These are phyloP conservation scores for Hiodon tergisus DNA, from an alignment of 2,113 vertebrate species.

Conservation along the genomic window DNA sequence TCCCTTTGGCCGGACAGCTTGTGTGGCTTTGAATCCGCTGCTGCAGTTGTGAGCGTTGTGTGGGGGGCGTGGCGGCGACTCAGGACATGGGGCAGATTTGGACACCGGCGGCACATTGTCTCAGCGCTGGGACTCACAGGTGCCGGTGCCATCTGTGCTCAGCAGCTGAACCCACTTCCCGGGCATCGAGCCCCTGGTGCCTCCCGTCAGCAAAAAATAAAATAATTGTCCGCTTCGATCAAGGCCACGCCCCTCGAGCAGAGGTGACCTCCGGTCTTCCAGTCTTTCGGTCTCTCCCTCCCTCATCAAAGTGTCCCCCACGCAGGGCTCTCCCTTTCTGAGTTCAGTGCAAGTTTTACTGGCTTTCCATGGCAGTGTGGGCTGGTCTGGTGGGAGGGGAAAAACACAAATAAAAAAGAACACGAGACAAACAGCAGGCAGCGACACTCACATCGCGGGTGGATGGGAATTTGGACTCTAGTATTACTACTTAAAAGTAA, in stretches of 20 bases:
- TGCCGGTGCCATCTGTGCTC: conserved; percentile 54
- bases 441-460: no score
- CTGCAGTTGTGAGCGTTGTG: conserved; percentile 27
- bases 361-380: no score
- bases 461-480: no score
- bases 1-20: neutral
- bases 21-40: conserved; percentile 18
- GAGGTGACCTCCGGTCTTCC: neutral
- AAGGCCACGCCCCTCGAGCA: conserved; percentile 12
- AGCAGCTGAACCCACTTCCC: conserved; percentile 57
- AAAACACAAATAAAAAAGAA: no score
- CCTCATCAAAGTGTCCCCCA: no score
- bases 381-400: no score
- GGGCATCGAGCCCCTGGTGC: conserved; percentile 32
- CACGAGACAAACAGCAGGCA: no score
- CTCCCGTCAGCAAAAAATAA: conserved; percentile 8
- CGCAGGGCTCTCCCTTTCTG: no score
- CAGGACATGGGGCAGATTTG: conserved; percentile 30
- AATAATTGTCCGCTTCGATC: conserved; percentile 38
- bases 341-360: no score
- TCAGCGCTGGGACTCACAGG: conserved; percentile 48
- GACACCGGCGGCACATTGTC: conserved; percentile 24
- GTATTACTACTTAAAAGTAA: no score
- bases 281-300: no score
- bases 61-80: no score